Percentiles rank a stretch among this genome's conserved stretches.
Conservation (phyloP, 1,140 invertebrate genomes). For the Drosophila hydei region DNA sequence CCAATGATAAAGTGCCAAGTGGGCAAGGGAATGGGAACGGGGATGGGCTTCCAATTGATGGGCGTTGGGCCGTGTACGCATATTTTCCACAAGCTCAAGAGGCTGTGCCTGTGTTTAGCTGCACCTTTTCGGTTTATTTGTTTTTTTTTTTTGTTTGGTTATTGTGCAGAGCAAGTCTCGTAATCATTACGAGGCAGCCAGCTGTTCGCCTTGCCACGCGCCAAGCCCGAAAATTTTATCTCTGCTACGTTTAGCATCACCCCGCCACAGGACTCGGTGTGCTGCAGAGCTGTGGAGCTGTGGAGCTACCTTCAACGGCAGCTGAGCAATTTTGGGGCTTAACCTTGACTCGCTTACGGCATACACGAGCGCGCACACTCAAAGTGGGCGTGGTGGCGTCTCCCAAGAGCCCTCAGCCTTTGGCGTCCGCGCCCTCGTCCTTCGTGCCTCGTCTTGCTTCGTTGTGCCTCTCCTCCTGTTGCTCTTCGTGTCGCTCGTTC, state of each 20-base stretch:
- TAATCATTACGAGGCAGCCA: constrained; percentile 78
- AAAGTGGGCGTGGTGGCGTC: constrained; percentile 56
- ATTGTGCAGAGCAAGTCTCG: constrained; percentile 60
- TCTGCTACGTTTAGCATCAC: constrained; percentile 26
- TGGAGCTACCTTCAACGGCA: constrained; percentile 29
- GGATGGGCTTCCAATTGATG: not conserved
- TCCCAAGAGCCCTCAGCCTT: not conserved
- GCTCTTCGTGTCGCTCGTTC: not conserved
- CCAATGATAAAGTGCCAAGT: constrained; percentile 69
- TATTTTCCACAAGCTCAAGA: constrained; percentile 20
- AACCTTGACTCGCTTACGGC: constrained; percentile 78
- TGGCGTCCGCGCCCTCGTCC: not conserved
- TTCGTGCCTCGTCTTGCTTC: not conserved
- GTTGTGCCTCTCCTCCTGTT: not conserved
- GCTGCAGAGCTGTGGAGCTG: not conserved
- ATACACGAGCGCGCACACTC: constrained; percentile 73
- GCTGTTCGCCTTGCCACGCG: constrained; percentile 72
- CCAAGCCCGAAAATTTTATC: constrained; percentile 58
- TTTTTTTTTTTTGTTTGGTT: constrained; percentile 7
- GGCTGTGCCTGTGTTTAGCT: constrained; percentile 18
- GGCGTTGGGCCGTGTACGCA: constrained; percentile 27
- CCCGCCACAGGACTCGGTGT: not conserved
- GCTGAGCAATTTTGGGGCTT: constrained; percentile 75
- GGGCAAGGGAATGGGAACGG: constrained; percentile 1
- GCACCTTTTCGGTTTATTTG: constrained; percentile 39